phyloP scores from a whole-genome alignment of 2,113 vertebrate species.

The Arizona elegans region DNA sequence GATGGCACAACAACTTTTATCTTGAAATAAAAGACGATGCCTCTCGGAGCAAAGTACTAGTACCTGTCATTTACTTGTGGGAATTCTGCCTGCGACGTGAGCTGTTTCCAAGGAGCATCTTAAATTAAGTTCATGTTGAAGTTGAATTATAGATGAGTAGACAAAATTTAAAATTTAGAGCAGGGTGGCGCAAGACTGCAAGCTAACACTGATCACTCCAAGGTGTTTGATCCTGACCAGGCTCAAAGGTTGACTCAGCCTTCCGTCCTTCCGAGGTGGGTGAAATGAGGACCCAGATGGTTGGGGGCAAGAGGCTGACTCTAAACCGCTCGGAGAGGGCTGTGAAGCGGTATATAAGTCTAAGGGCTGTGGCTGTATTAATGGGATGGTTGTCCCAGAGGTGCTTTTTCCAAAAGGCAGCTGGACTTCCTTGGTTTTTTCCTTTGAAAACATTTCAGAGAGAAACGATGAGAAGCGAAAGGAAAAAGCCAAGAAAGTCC shows the following conservation, averaged over 20 bases:
- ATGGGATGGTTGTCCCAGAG: no score
- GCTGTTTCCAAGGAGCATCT: not conserved
- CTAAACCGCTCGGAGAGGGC: not conserved
- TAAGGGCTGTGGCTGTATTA: not conserved
- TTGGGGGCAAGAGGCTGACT: not conserved
- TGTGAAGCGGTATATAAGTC: not conserved
- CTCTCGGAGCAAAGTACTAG: not conserved
- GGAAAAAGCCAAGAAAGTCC: no score
- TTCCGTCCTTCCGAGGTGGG: not conserved
- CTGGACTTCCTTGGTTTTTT: no score
- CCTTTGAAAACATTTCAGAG: no score
- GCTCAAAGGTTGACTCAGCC: not conserved
- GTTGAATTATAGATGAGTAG: not conserved
- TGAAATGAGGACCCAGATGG: not conserved
- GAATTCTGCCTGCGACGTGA: not conserved
- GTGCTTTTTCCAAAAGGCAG: no score
- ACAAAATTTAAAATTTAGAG: not conserved
- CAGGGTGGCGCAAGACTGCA: not conserved
- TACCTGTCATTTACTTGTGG: not conserved
- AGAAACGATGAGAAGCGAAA: no score
- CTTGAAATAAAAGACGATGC: slow-evolving; percentile 10
- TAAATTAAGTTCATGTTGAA: not conserved
- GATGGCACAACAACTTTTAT: not conserved
- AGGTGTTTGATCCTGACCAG: not conserved
- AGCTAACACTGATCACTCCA: no score